These are phyloP conservation scores for Tridacna crocea DNA, from an alignment of 2,888 invertebrate species.

Conservation along the genomic window DNA sequence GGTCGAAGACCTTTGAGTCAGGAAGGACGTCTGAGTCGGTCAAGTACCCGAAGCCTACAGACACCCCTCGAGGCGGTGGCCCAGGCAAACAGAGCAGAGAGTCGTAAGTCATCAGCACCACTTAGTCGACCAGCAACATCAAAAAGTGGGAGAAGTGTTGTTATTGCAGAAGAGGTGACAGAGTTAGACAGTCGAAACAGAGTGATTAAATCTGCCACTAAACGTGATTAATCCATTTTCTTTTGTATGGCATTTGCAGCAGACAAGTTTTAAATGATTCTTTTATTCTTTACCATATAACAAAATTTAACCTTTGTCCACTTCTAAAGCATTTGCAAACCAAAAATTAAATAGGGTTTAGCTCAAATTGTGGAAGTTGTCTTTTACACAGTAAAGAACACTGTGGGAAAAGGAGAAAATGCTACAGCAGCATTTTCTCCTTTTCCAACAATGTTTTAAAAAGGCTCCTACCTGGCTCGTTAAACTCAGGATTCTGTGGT, in stretches of 20 bases:
- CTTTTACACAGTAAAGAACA: too few relatives aligned
- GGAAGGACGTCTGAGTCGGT: conserved; percentile 51
- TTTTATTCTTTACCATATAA: too few relatives aligned
- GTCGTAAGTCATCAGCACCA: conserved; percentile 26
- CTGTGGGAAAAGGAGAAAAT: background rate
- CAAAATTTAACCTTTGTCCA: too few relatives aligned
- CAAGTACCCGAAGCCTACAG: conserved; percentile 49
- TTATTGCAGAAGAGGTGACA: conserved; percentile 48
- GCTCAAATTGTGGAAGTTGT: too few relatives aligned
- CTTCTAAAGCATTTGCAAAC: too few relatives aligned
- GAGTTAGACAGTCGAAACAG: conserved; percentile 28
- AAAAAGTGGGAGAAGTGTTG: conserved; percentile 45
- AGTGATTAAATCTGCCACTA: conserved; percentile 15
- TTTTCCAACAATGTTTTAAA: background rate
- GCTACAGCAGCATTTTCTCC: background rate
- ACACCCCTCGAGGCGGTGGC: conserved; percentile 42
- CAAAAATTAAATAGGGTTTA: too few relatives aligned
- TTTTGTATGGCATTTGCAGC: background rate
- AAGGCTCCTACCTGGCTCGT: too few relatives aligned
- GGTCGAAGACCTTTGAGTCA: conserved; percentile 59
- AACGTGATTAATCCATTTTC: background rate
- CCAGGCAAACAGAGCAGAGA: conserved; percentile 49
- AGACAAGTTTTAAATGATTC: background rate
- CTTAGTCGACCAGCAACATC: conserved; percentile 44
- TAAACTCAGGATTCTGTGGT: too few relatives aligned